Evolutionary conservation across 2,888 invertebrate species (phyloP), one percentile per base, ranked within the genome.

Genomic region (Quadroppia sp.): DNA sequence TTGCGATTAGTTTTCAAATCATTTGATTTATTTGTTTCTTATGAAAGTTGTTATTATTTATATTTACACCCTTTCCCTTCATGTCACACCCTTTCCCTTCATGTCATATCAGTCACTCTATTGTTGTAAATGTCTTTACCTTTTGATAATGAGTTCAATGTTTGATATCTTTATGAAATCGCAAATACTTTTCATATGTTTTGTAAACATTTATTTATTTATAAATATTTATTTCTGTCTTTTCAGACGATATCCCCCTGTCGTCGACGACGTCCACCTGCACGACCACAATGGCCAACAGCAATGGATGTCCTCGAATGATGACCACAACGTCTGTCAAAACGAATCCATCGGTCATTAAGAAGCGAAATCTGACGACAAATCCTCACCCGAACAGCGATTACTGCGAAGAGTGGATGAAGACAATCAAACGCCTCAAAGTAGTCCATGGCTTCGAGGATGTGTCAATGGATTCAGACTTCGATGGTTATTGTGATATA

Each of bases 341-440:
- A 30, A 32, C 61, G 9, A 30, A 4, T 6, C 67, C 40, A 20
- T 20, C 25, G 11, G 20, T 17, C 15, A 45, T 71, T 6, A 72
- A 72, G 28, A 72, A 72, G 20, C 45, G 56, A 28, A 72, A 72
- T 61, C 11, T 59, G 28, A 23, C 23, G 23, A 3, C 9, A 9
- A 56, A 11, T 56, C 45, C 45, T 4, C 53, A 23, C 3, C 25
- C 20, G 1, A 71, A 56, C 45, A 61, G 42, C 11, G 45, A 69
- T 42, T 23, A 45, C 28, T 23, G 23, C 9, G 70, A 69, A 13
- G 73, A 73, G 9, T 73, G 73, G 73, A 69, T 69, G 42, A 40
- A 9, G n/a, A 53, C 73, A 13, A 69, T 73, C 20, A 73, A 73
- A 48, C 48, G 73, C 1, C 69, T 73, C 1, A 73, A 73, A 48